Evolutionary conservation across 1,140 invertebrate genomes (phyloP).

Genomic region (Drosophila mojavensis): DNA sequence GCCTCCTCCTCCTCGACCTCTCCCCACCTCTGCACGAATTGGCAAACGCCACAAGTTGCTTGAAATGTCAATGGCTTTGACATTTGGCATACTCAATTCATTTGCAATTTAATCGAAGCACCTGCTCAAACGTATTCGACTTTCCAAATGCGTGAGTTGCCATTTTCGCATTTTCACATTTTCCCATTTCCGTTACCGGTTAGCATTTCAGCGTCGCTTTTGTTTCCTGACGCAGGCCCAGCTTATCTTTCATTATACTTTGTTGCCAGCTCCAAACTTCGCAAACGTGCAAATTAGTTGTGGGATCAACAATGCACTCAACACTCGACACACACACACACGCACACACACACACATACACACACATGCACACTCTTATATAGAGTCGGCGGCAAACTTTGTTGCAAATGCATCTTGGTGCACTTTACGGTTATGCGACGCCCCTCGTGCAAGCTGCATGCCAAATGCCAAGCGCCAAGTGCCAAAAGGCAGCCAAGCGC

Average conservation of each 20-base stretch:
- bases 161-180: conserved; percentile 19
- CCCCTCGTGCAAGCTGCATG: too few relatives aligned
- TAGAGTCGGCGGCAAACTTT: conserved; percentile 36
- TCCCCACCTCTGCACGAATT: too few relatives aligned
- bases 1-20: too few relatives aligned
- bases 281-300: conserved; percentile 65
- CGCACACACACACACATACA: background rate
- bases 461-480: background rate
- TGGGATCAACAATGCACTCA: conserved; percentile 28
- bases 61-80: conserved; percentile 2
- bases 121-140: conserved; percentile 10
- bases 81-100: conserved; percentile 20
- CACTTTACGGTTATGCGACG: conserved; percentile 15
- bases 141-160: conserved; percentile 11
- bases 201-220: conserved; percentile 3
- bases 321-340: background rate
- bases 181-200: conserved; percentile 4
- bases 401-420: conserved; percentile 46
- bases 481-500: background rate
- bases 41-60: too few relatives aligned
- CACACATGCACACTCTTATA: conserved; percentile 3
- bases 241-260: conserved; percentile 33
- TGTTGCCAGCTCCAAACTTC: conserved; percentile 50
- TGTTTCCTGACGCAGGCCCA: background rate
- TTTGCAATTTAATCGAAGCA: conserved; percentile 9